phyloP scores from a whole-genome alignment of 2,113 vertebrate genomes.

The Aegotheles bennettii region DNA sequence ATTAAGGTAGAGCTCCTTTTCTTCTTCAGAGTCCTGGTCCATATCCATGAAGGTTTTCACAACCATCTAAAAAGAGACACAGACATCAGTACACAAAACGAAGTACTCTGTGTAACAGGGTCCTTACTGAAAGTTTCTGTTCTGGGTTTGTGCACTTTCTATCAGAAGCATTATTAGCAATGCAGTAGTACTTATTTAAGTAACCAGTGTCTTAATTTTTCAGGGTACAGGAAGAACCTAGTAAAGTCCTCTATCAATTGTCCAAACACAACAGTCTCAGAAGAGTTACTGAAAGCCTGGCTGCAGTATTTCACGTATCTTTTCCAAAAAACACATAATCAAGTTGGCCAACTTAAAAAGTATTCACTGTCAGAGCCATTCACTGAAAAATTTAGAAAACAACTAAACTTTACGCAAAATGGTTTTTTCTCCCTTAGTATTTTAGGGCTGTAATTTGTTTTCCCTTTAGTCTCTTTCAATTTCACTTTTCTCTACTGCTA shows the following conservation, averaged over 20 bases:
- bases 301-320: not conserved
- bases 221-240: not conserved
- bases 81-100: not conserved
- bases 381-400: not conserved
- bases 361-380: not conserved
- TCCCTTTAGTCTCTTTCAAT: not conserved
- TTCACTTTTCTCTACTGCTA: not conserved
- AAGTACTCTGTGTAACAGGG: not conserved
- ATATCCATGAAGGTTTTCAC: slow-evolving; percentile 99
- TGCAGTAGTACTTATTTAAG: not conserved
- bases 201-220: not conserved
- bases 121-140: not conserved
- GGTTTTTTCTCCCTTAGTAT: not conserved
- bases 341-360: not conserved
- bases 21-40: slow-evolving; percentile 99
- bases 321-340: not conserved
- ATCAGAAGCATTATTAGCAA: not conserved
- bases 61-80: slow-evolving; percentile 84
- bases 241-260: not conserved
- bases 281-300: not conserved
- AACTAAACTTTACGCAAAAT: not conserved
- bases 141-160: not conserved
- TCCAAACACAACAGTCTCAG: not conserved
- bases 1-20: slow-evolving; percentile 97
- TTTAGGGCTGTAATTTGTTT: not conserved